Conservation (phyloP, 2,113 vertebrate genomes). For the Syngnathus scovelli region DNA sequence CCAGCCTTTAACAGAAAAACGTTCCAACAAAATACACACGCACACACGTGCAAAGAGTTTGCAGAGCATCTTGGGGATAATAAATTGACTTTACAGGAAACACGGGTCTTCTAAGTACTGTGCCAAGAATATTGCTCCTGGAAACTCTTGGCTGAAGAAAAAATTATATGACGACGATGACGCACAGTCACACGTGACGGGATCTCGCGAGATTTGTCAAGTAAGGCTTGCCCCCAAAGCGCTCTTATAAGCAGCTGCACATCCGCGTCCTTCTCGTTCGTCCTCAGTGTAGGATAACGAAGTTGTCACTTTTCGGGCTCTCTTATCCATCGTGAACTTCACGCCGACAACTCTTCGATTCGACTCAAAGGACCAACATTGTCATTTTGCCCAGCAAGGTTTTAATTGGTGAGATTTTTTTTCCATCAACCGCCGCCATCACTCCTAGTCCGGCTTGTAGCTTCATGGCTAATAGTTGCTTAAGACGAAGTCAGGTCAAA, state of each 20-base stretch:
- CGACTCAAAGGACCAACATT: not conserved
- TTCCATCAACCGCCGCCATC: not conserved
- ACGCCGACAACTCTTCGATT: not conserved
- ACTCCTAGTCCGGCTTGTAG: not conserved
- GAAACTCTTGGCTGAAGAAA: not conserved
- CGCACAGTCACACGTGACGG: too few species aligned
- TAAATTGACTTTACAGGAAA: not conserved
- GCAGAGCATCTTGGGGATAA: too few species aligned
- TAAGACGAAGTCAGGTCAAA: not conserved
- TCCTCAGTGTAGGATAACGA: constrained; percentile 78
- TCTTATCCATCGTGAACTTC: not conserved
- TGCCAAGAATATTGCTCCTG: not conserved
- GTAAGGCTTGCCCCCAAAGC: not conserved
- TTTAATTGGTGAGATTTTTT: constrained; percentile 33
- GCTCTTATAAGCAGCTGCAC: constrained; percentile 37
- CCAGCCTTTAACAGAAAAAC: too few species aligned
- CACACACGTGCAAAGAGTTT: too few species aligned
- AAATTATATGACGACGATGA: not conserved
- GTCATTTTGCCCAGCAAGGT: not conserved
- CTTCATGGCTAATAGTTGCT: not conserved
- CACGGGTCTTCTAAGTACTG: not conserved
- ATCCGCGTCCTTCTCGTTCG: constrained; percentile 65
- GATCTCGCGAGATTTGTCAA: constrained; percentile 59
- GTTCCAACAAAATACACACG: too few species aligned
- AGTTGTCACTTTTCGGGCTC: rapidly evolving